Base-by-base conservation (phyloP, 2,888 invertebrate genomes). In the Ephialtes manifestator region DNA sequence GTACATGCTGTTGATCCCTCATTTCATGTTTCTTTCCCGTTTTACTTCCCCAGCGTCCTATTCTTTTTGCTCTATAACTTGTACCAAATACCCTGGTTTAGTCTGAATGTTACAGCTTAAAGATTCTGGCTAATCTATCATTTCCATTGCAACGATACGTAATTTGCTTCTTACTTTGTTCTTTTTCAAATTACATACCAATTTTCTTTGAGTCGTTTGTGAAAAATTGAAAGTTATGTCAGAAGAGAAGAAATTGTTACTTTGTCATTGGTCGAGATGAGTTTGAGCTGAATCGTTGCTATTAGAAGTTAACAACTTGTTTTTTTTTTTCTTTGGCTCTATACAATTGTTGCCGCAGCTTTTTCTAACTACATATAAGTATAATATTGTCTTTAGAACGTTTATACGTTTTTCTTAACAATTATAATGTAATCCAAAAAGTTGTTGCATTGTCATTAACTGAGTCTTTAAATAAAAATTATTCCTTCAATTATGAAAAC, bases 51-150 rank as follows among this genome's bases (percentile, higher is more conserved):
- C 46, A 20, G 51, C 18, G n/a, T 18, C 7, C 18, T 51, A 51
- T 18, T 51, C 51, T 39, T 65, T 65, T 65, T 65, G n/a, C 65
- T 63, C 35, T 67, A 39, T 46, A 63, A 63, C n/a, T 31, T 11
- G 1, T 2, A 35, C 63, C 35, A 63, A 63, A 18, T 8, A 35
- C 1, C 13, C 4, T 35, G 35, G 35, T 8, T 39, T 35, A 18
- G 15, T 13, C 3, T 28, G 18, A 39, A 39, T 35, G 63, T 39
- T 35, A 39, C 18, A 58, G 8, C 8, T 63, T 39, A 58, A 28
- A 39, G 10, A 39, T 39, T 2, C 15, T 7, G 0, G 18, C 31
- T 11, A 39, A 18, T 63, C 39, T 18, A 63, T 39, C 2, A 63
- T 63, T 63, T 39, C 35, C 8, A 10, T n/a, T 18, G 18, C 7